Base-by-base conservation (phyloP, 1,140 invertebrate species). In the Drosophila bipectinata region DNA sequence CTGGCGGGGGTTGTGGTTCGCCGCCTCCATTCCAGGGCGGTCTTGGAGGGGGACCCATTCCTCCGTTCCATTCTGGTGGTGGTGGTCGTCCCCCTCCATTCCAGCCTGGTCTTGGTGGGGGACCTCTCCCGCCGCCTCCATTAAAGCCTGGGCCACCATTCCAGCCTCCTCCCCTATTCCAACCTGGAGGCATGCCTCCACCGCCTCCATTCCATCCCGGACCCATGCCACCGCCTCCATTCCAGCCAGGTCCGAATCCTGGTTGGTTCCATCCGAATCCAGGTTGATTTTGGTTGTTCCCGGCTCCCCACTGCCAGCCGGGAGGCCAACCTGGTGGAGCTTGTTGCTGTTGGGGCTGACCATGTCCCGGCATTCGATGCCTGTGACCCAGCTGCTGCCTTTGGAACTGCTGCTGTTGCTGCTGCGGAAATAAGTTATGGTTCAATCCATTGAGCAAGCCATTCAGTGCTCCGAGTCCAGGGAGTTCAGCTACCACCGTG, bases 401-500 rank as follows among this genome's bases (percentile, higher is more conserved):
- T 9, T 71, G 41, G 9, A 68, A 45, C 32, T 67, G 34, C 26
- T 58, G 56, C 39, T 68, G 41, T 21, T 58, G 60, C 45, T 68
- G 41, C 15, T 57, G 45, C 12, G 18, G 3, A 37, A 45, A 45
- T 24, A 52, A 54, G 45, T 79, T 66, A 24, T 44, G 45, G 14
- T 68, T 60, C 7, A 54, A 34, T 9, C 54, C 61, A 32, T 66
- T 61, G 2, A 28, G 2, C 15, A 37, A n/a, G 10, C 72, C 57
- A 32, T 73, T 72, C 12, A 69, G 48, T 1, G 37, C 48, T 44
- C 47, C 64, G 0, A 69, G n/a, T 4, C 41, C 77, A 5, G 81
- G 81, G 2, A 83, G 24, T 6, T 79, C 66, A 14, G 80, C 76
- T 6, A 79, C 49, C n/a, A 74, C 76, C 1, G 66, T 72, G 8